Percentiles rank a stretch among this genome's conserved stretches.
phyloP scores from a whole-genome alignment of 2,797 vertebrate genomes.

The Labroides dimidiatus region DNA sequence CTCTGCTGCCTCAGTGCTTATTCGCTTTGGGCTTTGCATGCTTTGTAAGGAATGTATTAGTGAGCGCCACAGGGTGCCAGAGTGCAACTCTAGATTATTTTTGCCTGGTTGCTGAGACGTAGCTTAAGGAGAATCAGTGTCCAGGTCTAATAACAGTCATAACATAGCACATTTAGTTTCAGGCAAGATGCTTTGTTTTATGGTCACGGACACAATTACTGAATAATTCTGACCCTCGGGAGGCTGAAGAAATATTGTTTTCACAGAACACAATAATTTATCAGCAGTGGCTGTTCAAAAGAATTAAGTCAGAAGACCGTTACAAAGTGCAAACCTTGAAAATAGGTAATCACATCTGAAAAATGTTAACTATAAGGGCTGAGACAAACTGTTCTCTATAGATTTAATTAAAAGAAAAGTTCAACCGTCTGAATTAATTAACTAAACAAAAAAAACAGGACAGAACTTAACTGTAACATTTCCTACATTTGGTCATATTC shows the following conservation, averaged over 20 bases:
- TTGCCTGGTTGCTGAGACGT: constrained; percentile 36
- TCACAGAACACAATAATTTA: constrained; percentile 33
- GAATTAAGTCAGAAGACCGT: too few relatives aligned
- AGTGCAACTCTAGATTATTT: constrained; percentile 57
- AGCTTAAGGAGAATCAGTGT: constrained; percentile 46
- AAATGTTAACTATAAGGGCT: too few relatives aligned
- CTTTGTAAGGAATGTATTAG: constrained; percentile 72
- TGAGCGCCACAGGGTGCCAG: constrained; percentile 46
- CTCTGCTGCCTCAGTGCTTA: constrained; percentile 25
- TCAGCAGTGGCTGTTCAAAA: constrained; percentile 7
- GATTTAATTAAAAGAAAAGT: too few relatives aligned
- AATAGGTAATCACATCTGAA: too few relatives aligned
- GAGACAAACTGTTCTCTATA: too few relatives aligned
- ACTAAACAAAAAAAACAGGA: too few relatives aligned
- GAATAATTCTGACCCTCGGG: constrained; percentile 18
- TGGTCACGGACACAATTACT: constrained; percentile 8
- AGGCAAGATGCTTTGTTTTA: constrained; percentile 42
- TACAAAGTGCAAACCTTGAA: too few relatives aligned
- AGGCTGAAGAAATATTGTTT: constrained; percentile 25
- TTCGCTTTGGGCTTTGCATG: constrained; percentile 54
- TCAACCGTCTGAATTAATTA: too few relatives aligned
- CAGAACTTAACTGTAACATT: too few relatives aligned
- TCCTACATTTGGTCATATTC: too few relatives aligned
- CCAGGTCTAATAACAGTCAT: constrained; percentile 51
- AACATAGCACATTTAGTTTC: constrained; percentile 17